phyloP scores from a whole-genome alignment of 30 jellyfish, hydroid and myxozoan genomes.

The Aurelia sp. region DNA sequence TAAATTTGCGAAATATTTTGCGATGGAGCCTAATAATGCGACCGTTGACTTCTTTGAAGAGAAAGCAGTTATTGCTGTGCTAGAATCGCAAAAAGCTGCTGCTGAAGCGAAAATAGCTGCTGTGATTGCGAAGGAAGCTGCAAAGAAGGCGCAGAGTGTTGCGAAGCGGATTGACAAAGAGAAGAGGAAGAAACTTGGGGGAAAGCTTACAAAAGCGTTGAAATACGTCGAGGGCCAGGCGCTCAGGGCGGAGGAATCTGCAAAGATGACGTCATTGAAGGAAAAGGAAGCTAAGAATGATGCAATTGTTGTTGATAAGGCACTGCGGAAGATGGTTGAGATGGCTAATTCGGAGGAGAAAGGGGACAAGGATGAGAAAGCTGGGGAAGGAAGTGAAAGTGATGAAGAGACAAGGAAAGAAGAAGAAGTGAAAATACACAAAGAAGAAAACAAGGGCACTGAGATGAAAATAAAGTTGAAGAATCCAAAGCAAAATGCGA shows the following conservation, averaged over 20 bases:
- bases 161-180: constrained; percentile 38
- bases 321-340: constrained; percentile 51
- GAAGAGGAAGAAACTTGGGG: constrained; percentile 7
- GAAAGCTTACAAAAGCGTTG: constrained; percentile 39
- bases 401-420: neutral
- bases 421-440: neutral
- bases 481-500: neutral
- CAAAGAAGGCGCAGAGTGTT: constrained; percentile 47
- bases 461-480: neutral
- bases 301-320: constrained; percentile 61
- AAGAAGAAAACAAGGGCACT: neutral
- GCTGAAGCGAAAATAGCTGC: constrained; percentile 90
- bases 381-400: neutral
- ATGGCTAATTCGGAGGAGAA: constrained; percentile 7
- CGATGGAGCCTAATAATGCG: constrained; percentile 88
- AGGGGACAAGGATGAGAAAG: constrained; percentile 5
- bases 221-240: constrained; percentile 62
- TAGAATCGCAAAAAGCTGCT: constrained; percentile 93
- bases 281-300: constrained; percentile 57
- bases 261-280: constrained; percentile 56
- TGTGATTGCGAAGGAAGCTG: constrained; percentile 73
- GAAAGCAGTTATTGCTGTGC: constrained; percentile 90
- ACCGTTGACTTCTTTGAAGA: constrained; percentile 91
- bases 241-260: constrained; percentile 70
- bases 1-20: constrained; percentile 86